Base-by-base conservation (phyloP, 2,797 vertebrate species). In the Cottoperca gobio region DNA sequence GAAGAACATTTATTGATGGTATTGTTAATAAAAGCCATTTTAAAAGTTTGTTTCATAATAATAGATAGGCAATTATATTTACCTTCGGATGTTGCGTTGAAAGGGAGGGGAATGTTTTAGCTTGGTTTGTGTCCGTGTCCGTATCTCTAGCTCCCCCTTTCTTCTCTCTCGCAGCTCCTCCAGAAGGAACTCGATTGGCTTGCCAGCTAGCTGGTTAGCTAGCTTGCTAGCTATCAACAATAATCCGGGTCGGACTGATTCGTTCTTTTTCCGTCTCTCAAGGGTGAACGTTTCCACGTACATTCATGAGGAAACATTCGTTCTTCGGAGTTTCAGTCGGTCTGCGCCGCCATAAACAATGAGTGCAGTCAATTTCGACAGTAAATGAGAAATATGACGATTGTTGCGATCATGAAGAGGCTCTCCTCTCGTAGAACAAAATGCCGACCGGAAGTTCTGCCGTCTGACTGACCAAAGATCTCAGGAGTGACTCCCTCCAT, bases 391-490 rank as follows among this genome's bases (percentile, higher is more conserved):
- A 94, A 93, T 92, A 90, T 93, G 91, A 93, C 93, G 93, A 91
- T 93, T 94, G 90, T 93, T 93, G 91, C 93, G 93, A 92, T 93
- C 88, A 93, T 90, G 91, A 77, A 93, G 90, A 93, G 90, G 75
- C 85, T 94, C 90, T 92, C 93, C 91, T 92, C 92, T 93, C 93
- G 90, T 91, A 94, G 93, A 94, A 94, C 93, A 94, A 94, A 94
- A 94, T 94, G 93, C 93, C 93, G 93, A 94, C 93, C 93, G 93
- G 93, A 94, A 94, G 93, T 92, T 88, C 90, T 88, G 90, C 89
- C 90, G 93, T 91, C 89, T 86, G 90, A 93, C 90, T 91, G 93
- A 93, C 87, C 92, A 84, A 81, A 89, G 90, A 90, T 92, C 93
- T 93, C 88, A 82, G 83, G 90, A 93, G 91, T 91, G 92, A 93